phyloP scores from a whole-genome alignment of 2,113 vertebrate genomes.

The Aphelocoma coerulescens region DNA sequence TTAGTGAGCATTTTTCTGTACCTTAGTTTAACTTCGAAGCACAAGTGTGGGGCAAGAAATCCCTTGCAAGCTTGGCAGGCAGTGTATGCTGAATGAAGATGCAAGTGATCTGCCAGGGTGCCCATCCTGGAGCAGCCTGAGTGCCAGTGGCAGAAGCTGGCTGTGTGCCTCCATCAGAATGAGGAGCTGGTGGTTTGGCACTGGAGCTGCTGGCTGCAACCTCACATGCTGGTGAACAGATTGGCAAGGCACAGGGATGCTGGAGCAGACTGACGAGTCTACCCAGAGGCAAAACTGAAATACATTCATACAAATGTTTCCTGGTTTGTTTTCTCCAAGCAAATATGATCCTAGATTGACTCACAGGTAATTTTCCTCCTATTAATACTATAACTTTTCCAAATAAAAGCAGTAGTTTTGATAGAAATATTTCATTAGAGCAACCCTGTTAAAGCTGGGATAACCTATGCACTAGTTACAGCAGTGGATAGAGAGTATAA shows the following conservation, averaged over 20 bases:
- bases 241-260: neutral
- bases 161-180: fast-evolving
- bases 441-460: neutral
- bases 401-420: neutral
- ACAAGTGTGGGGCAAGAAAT: neutral
- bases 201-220: neutral
- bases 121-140: neutral
- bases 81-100: neutral
- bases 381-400: neutral
- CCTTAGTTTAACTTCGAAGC: neutral
- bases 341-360: neutral
- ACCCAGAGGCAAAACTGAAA: neutral
- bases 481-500: neutral
- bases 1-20: neutral
- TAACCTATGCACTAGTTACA: neutral
- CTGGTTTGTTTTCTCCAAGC: neutral
- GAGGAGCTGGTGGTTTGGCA: neutral
- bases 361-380: neutral
- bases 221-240: fast-evolving
- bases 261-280: neutral
- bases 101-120: neutral
- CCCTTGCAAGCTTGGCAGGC: neutral
- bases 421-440: neutral
- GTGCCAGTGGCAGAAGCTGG: neutral
- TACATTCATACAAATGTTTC: fast-evolving